Evolutionary conservation across 2,113 vertebrate species (phyloP).

Genomic region (Oncorhynchus masou): DNA sequence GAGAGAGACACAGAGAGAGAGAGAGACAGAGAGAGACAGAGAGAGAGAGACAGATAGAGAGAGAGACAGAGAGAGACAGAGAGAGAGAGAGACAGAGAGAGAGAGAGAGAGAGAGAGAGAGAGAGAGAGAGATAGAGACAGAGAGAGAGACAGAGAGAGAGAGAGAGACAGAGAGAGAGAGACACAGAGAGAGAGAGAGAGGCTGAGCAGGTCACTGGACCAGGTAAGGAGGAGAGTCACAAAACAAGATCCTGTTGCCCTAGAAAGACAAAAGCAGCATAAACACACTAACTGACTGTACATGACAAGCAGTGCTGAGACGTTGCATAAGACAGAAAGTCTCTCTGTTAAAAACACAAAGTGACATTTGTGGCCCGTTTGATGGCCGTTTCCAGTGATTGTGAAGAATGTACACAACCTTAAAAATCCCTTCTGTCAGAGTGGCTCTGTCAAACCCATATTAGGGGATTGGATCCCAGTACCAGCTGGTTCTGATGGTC

Average conservation of each 20-base stretch:
- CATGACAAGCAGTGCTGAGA: no score
- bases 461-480: neutral
- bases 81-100: conserved; percentile 13
- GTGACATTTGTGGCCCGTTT: neutral
- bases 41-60: no score
- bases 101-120: neutral
- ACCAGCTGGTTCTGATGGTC: neutral
- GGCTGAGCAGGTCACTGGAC: neutral
- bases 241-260: conserved; percentile 41
- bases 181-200: neutral
- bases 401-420: neutral
- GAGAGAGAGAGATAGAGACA: neutral
- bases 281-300: no score
- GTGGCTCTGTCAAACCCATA: neutral
- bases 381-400: neutral
- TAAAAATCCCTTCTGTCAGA: neutral
- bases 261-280: no score
- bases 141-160: neutral
- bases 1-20: no score
- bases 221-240: conserved; percentile 22
- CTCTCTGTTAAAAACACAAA: conserved; percentile 1
- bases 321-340: neutral
- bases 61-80: no score
- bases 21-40: no score
- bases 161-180: neutral